Evolutionary conservation across 2,888 invertebrate species (phyloP).

Genomic region (Drosophila birchii): DNA sequence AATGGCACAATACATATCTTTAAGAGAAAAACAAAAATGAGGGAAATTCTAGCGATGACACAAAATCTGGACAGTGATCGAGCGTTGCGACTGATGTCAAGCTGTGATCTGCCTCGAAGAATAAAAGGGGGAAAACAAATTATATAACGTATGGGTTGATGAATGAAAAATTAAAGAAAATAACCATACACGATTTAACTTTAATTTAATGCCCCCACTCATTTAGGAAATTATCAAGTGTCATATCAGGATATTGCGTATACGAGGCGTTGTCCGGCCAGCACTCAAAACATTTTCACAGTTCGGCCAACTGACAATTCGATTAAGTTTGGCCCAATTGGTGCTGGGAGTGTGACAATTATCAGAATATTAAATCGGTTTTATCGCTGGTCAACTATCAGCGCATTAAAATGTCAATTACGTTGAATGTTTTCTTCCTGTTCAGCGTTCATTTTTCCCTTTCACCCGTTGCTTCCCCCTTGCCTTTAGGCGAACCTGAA

Average conservation of each 20-base stretch:
- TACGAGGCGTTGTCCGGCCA: conserved; percentile 42
- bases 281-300: conserved; percentile 23
- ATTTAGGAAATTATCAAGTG: conserved; percentile 27
- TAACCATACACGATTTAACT: not conserved
- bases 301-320: conserved; percentile 67
- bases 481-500: conserved; percentile 37
- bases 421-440: conserved; percentile 45
- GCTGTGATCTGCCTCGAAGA: conserved; percentile 11
- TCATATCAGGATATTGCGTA: conserved; percentile 40
- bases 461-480: not conserved
- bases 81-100: conserved; percentile 27
- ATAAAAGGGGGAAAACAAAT: conserved; percentile 1
- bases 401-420: conserved; percentile 81
- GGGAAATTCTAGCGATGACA: conserved; percentile 1
- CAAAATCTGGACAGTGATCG: conserved; percentile 15
- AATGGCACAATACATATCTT: conserved; percentile 49
- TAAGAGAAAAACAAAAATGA: not conserved
- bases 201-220: not conserved
- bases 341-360: conserved; percentile 63
- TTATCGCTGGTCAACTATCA: conserved; percentile 74
- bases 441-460: not conserved
- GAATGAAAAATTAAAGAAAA: not conserved
- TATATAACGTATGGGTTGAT: conserved; percentile 25
- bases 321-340: conserved; percentile 78
- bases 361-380: conserved; percentile 79